These are phyloP conservation scores for Phaethon lepturus DNA, from an alignment of 2,113 vertebrate species.

Conservation along the genomic window DNA sequence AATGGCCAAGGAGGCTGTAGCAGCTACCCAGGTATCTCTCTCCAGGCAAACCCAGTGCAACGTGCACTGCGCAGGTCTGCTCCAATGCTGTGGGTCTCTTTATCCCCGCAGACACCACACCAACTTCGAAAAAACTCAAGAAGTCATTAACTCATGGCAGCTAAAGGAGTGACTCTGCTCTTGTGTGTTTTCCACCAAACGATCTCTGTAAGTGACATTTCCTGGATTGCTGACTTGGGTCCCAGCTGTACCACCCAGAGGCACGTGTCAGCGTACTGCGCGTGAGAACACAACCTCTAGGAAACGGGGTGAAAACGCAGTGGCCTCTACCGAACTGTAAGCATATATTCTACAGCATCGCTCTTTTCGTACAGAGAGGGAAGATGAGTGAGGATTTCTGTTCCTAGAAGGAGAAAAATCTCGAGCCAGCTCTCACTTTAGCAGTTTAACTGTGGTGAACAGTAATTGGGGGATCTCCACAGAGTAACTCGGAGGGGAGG, in stretches of 20 bases:
- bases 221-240: not conserved
- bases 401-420: not conserved
- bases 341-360: not conserved
- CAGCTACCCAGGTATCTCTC: not conserved
- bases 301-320: not conserved
- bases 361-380: not conserved
- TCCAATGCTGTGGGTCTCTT: not conserved
- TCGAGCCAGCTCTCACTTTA: not conserved
- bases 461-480: not conserved
- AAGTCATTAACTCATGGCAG: not conserved
- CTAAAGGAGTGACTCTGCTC: not conserved
- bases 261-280: not conserved
- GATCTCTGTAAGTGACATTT: not conserved
- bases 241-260: not conserved
- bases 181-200: not conserved
- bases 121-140: not conserved
- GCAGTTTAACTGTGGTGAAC: not conserved
- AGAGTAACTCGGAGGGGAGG: not conserved
- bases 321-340: not conserved
- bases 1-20: not conserved
- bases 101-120: not conserved
- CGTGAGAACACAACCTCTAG: not conserved
- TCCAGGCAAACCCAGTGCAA: not conserved
- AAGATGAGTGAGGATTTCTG: not conserved
- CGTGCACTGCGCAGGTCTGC: not conserved